Evolutionary conservation across 2,113 vertebrate genomes (phyloP).

Genomic region (Copsychus sechellarum): DNA sequence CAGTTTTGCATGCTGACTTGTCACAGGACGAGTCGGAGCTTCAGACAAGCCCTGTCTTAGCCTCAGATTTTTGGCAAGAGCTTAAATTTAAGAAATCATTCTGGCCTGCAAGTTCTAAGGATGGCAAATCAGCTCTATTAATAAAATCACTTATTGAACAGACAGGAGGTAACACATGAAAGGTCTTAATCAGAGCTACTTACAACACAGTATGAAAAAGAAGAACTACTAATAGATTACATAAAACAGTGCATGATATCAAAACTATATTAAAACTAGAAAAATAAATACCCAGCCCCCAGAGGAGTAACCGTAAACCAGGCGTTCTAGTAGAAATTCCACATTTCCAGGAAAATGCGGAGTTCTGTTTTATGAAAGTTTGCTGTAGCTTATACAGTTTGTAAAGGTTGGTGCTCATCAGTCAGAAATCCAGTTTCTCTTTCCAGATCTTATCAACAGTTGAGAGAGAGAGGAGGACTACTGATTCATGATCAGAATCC

Average conservation of each 20-base stretch:
- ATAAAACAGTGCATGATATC: not conserved
- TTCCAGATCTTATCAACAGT: not conserved
- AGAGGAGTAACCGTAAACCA: not conserved
- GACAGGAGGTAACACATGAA: not conserved
- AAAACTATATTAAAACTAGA: not conserved
- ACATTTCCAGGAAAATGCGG: not conserved
- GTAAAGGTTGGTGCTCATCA: not conserved
- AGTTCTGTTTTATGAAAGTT: not conserved
- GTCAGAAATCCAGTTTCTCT: not conserved
- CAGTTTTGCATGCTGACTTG: not conserved
- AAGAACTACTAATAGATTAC: not conserved
- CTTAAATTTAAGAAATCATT: not conserved
- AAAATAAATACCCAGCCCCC: not conserved
- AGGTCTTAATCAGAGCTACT: not conserved
- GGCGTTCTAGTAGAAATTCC: not conserved
- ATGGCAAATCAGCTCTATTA: not conserved
- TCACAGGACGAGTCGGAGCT: accelerated
- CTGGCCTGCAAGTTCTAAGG: not conserved
- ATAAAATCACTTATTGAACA: not conserved
- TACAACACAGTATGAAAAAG: not conserved
- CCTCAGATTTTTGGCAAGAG: not conserved
- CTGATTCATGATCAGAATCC: too few species aligned
- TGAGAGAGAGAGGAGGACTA: too few species aligned
- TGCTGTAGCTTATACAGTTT: not conserved
- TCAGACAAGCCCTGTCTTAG: not conserved